phyloP scores from a whole-genome alignment of 2,888 invertebrate genomes.

The Chesias legatella region DNA sequence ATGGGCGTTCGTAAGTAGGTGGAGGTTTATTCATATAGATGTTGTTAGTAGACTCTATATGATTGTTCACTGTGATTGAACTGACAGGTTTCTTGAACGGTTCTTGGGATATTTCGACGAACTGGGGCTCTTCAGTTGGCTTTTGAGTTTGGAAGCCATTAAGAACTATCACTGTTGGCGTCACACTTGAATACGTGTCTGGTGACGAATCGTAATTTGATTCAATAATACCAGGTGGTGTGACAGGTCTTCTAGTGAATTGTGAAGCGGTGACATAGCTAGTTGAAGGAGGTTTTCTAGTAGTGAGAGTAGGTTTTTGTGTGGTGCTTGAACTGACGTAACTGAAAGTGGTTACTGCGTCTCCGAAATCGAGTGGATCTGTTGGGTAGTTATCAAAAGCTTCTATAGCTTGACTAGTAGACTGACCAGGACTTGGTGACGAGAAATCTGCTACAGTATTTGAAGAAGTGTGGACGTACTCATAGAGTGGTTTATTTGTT shows the following conservation, averaged over 20 bases:
- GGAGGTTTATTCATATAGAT: conserved; percentile 68
- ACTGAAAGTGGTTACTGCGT: conserved; percentile 62
- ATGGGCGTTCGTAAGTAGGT: conserved; percentile 58
- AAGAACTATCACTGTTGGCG: conserved; percentile 71
- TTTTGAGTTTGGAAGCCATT: conserved; percentile 55
- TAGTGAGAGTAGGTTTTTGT: conserved; percentile 49
- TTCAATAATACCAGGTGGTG: conserved; percentile 39
- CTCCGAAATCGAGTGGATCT: conserved; percentile 62
- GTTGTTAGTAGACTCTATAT: conserved; percentile 80
- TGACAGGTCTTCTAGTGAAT: conserved; percentile 72
- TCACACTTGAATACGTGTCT: conserved; percentile 69
- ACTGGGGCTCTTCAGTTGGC: conserved; percentile 53
- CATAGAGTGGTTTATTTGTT: conserved; percentile 35
- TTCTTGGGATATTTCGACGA: conserved; percentile 75
- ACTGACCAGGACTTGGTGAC: conserved; percentile 62
- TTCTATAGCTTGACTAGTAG: conserved; percentile 70
- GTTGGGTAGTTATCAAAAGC: conserved; percentile 70
- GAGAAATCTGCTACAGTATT: conserved; percentile 55
- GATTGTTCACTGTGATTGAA: conserved; percentile 82
- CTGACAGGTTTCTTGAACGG: conserved; percentile 72
- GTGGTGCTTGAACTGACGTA: conserved; percentile 63
- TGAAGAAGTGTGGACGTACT: conserved; percentile 50
- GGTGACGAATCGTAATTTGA: conserved; percentile 56
- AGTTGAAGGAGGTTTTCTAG: conserved; percentile 64
- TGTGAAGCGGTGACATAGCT: conserved; percentile 72